Evolutionary conservation across 35 echinoderm and acorn worm genomes (phyloP), one percentile per base, ranked within the genome.

Genomic region (Apostichopus parvimensis): DNA sequence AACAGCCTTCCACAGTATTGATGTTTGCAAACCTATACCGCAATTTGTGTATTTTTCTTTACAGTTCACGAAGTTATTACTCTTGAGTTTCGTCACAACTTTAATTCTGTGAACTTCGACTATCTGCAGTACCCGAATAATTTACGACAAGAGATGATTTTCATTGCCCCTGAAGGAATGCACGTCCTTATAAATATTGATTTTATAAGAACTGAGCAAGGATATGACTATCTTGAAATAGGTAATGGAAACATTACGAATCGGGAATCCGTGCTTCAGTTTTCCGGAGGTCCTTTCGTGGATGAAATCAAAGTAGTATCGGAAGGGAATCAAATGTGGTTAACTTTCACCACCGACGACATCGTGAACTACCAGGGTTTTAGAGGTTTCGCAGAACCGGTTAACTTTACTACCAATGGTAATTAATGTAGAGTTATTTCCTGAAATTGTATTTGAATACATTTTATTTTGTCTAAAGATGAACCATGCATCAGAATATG

Each of bases 221-320:
- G 53, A 20, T 80, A 2, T 17, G 78, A 80, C 25, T 80, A 80
- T 80, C 26, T 80, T 45, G 5, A 54, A 45, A 55, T 80, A 9
- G 78, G 78, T 23, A 80, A 80, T 23, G 78, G 78, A 80, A 80
- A 80, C 9, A 55, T 53, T 5, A 80, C 53, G 17, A 80, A 80
- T 45, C 78, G 9, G 18, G 78, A 80, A 8, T 52, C 53, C 7
- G 26, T 80, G 12, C 22, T 80, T 14, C 26, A 52, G 25, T 80
- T 9, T 45, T 80, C 78, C 17, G 78, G 78, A 45, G 78, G 78
- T 26, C 78, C 78, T 14, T 80, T 18, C 25, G 78, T 45, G 78
- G 17, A 80, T 80, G 24, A 80, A 80, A 80, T 80, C 25, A 80
- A 80, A 13, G 53, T 80, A 8, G 3, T 80, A 55, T 80, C 78